Evolutionary conservation across 1,140 invertebrate species (phyloP).

Genomic region (Monomorium pharaonis): DNA sequence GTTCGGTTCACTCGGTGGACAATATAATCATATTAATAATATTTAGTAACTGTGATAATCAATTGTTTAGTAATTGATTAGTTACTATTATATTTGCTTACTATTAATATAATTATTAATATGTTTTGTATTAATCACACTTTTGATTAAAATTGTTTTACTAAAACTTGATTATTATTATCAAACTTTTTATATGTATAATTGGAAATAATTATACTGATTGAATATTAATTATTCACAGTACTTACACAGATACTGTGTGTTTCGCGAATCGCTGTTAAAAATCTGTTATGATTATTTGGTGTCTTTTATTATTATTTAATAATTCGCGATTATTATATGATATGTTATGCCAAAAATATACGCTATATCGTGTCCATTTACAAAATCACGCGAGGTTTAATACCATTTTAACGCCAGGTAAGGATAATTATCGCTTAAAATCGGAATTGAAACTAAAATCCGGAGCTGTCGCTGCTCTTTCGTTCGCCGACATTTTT

Average conservation of each 20-base stretch:
- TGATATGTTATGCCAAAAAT: not conserved
- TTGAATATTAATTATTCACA: constrained; percentile 15
- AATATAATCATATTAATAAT: no score
- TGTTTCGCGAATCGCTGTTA: not conserved
- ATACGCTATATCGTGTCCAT: not conserved
- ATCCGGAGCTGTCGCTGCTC: not conserved
- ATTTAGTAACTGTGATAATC: no score
- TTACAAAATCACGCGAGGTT: not conserved
- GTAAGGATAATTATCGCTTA: not conserved
- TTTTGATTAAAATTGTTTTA: no score
- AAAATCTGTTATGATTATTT: not conserved
- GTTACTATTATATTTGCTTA: no score
- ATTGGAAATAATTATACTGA: constrained; percentile 12
- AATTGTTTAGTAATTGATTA: no score
- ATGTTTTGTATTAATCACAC: no score
- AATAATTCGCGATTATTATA: not conserved
- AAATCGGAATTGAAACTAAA: not conserved
- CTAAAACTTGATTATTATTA: no score
- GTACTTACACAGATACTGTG: no score
- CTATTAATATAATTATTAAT: no score
- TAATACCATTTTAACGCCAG: not conserved
- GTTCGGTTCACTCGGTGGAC: no score
- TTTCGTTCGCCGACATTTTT: constrained; percentile 45
- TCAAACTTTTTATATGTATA: no score
- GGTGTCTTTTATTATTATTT: not conserved